These are phyloP conservation scores for Cheilosia vernalis DNA, from an alignment of 2,888 invertebrate species.

Conservation along the genomic window DNA sequence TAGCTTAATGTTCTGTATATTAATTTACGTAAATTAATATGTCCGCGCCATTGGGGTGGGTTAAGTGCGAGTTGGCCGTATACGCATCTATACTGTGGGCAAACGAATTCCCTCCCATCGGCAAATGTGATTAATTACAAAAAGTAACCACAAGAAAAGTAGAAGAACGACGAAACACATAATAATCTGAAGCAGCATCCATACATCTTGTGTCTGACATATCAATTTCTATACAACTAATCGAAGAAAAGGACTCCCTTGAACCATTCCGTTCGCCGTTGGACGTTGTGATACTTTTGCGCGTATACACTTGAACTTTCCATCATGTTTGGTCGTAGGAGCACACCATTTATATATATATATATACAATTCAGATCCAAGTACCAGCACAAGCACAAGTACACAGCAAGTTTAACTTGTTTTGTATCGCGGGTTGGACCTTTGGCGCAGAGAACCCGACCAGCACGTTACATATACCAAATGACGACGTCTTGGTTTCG, in stretches of 20 bases:
- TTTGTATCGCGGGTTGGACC: slow-evolving; percentile 25
- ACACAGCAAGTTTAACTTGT: slow-evolving; percentile 54
- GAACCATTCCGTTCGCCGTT: slow-evolving; percentile 16
- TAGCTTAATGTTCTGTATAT: slow-evolving; percentile 27
- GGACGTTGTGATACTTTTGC: slow-evolving; percentile 5
- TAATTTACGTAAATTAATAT: slow-evolving; percentile 48
- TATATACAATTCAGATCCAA: background rate
- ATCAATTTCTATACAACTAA: slow-evolving; percentile 51
- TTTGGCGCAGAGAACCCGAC: slow-evolving; percentile 32
- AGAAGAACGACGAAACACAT: background rate
- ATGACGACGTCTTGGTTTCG: slow-evolving; percentile 31
- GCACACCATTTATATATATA: background rate
- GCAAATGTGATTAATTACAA: slow-evolving; percentile 43
- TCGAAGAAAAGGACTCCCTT: slow-evolving; percentile 42
- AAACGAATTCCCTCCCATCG: slow-evolving; percentile 2
- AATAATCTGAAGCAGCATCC: slow-evolving; percentile 11
- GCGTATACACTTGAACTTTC: slow-evolving; percentile 54
- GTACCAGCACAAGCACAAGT: background rate
- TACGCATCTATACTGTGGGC: background rate
- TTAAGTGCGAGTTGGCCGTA: slow-evolving; percentile 12
- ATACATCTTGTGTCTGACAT: slow-evolving; percentile 47
- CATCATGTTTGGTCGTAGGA: slow-evolving; percentile 37
- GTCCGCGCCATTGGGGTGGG: slow-evolving; percentile 22
- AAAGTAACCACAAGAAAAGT: slow-evolving; percentile 37
- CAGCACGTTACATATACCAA: slow-evolving; percentile 19